Conservation (phyloP, 2,113 vertebrate genomes). For the Erpornis zantholeuca region DNA sequence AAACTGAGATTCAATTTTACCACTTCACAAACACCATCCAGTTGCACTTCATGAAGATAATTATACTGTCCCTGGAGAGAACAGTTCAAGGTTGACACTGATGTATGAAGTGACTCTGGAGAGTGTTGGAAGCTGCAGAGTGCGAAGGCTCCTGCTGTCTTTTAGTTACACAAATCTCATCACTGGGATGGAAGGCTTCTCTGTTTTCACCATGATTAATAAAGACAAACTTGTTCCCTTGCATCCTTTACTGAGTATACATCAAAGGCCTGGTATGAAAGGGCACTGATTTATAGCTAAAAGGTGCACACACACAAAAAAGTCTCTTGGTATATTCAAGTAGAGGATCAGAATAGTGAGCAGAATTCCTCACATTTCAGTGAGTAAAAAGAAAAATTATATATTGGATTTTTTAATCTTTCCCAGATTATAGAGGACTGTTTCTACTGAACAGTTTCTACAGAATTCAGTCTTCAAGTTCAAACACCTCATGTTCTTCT, state of each 20-base stretch:
- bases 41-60: background rate
- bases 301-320: background rate
- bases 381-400: background rate
- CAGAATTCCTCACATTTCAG: background rate
- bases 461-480: background rate
- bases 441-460: background rate
- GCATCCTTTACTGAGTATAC: background rate
- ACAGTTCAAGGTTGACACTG: background rate
- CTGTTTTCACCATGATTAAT: slow-evolving; percentile 23
- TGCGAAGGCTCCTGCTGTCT: background rate
- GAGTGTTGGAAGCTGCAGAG: background rate
- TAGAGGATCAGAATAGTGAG: background rate
- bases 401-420: background rate
- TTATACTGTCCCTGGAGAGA: background rate
- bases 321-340: background rate
- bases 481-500: background rate
- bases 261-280: background rate
- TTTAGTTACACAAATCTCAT: slow-evolving; percentile 5
- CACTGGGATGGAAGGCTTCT: background rate
- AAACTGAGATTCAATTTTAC: background rate
- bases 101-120: background rate
- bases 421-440: background rate
- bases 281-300: background rate
- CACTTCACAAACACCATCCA: background rate
- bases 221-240: background rate